phyloP scores from a whole-genome alignment of 2,888 invertebrate species.

The Linnaemya vulpina region DNA sequence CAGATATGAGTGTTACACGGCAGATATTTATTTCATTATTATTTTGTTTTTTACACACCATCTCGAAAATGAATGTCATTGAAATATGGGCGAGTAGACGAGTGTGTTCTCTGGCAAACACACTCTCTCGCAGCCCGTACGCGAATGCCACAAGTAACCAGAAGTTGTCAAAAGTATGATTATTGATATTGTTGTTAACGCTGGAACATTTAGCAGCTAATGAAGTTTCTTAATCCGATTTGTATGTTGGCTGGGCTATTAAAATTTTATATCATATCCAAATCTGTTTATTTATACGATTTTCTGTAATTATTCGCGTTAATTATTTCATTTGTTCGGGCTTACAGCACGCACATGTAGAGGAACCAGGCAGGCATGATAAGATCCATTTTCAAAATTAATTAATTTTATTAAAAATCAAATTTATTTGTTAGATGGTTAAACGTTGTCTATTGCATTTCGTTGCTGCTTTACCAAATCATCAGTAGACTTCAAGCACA shows the following conservation, averaged over 20 bases:
- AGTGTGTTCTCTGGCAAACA: not conserved
- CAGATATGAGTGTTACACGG: not conserved
- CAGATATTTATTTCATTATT: constrained; percentile 26
- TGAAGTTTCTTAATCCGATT: constrained; percentile 55
- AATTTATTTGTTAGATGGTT: no score
- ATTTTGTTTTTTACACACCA: not conserved
- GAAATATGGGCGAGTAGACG: not conserved
- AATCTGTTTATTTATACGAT: constrained; percentile 31
- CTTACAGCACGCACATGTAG: not conserved
- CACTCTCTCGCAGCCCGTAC: not conserved
- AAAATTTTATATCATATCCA: constrained; percentile 19
- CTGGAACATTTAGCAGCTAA: constrained; percentile 56
- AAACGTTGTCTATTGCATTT: no score
- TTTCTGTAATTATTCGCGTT: not conserved
- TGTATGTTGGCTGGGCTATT: constrained; percentile 18
- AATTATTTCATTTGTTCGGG: not conserved
- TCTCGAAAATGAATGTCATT: constrained; percentile 29
- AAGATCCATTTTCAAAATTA: no score
- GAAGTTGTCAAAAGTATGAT: constrained; percentile 53
- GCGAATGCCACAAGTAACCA: constrained; percentile 21
- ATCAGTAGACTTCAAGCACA: no score
- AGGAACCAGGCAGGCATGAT: no score
- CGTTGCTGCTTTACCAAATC: no score
- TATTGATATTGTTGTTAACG: constrained; percentile 64
- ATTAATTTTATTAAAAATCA: no score